Conservation (phyloP, 2,888 invertebrate species). For the Macrophya annulata region DNA sequence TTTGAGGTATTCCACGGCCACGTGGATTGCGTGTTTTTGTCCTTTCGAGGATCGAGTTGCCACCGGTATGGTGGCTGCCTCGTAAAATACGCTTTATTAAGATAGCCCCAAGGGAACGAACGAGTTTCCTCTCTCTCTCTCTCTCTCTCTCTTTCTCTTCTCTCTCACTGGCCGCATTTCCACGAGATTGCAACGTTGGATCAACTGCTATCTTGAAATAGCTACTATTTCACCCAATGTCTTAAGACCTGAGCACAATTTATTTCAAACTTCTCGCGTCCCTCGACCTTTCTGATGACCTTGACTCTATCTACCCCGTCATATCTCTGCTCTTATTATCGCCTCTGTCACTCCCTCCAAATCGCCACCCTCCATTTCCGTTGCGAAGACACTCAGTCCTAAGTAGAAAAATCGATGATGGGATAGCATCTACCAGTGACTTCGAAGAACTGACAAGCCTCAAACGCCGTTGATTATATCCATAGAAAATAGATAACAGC, state of each 20-base stretch:
- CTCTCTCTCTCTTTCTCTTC: background rate
- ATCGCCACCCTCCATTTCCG: constrained; percentile 8
- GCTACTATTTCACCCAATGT: constrained; percentile 37
- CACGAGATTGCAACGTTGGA: constrained; percentile 41
- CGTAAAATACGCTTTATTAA: constrained; percentile 49
- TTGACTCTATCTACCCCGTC: background rate
- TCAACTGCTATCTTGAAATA: constrained; percentile 39
- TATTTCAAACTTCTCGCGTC: constrained; percentile 13
- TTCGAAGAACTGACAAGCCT: background rate
- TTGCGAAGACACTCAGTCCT: background rate
- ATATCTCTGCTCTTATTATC: constrained; percentile 20
- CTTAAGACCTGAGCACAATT: constrained; percentile 21
- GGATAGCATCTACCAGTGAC: background rate
- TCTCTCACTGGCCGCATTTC: constrained; percentile 26
- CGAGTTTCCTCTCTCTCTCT: constrained; percentile 10
- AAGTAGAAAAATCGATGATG: constrained; percentile 1
- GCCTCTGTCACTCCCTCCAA: constrained; percentile 3
- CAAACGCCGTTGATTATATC: background rate
- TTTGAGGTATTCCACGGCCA: constrained; percentile 30
- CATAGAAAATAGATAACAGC: background rate
- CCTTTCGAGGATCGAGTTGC: constrained; percentile 36
- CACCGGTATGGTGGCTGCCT: constrained; percentile 30
- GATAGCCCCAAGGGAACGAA: constrained; percentile 24
- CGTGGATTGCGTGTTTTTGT: constrained; percentile 27
- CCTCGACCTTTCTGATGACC: constrained; percentile 7